These are phyloP conservation scores for Antheraea yamamai DNA, from an alignment of 2,888 invertebrate genomes.

Conservation along the genomic window DNA sequence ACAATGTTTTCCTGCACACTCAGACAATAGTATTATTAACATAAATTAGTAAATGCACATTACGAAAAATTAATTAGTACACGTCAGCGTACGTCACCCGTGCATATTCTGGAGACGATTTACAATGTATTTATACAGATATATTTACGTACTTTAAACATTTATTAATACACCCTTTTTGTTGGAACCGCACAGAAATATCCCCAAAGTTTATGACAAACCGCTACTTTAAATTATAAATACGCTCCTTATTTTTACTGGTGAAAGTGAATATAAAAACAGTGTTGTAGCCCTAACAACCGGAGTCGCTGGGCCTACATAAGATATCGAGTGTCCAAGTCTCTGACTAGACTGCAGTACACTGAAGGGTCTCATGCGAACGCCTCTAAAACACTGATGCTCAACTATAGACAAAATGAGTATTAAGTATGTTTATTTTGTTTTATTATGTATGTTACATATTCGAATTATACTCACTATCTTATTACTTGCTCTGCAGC, in stretches of 20 bases:
- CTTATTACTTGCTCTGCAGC: background rate
- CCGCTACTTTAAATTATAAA: background rate
- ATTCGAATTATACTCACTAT: background rate
- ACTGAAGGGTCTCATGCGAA: conserved; percentile 31
- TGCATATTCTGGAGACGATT: too few species aligned
- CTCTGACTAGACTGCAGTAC: conserved; percentile 28
- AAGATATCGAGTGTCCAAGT: conserved; percentile 34
- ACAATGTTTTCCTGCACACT: too few species aligned
- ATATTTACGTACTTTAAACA: too few species aligned
- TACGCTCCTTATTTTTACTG: background rate
- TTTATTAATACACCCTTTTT: background rate
- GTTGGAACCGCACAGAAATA: background rate
- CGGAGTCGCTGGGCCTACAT: conserved; percentile 24
- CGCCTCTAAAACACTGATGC: conserved; percentile 12
- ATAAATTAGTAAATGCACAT: too few species aligned
- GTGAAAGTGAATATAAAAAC: background rate
- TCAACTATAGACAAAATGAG: conserved; percentile 20
- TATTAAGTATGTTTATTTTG: conserved; percentile 17
- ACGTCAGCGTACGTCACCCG: too few species aligned
- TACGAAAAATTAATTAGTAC: too few species aligned
- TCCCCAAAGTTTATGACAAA: background rate
- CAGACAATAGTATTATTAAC: too few species aligned
- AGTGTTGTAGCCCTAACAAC: conserved; percentile 3
- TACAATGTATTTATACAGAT: background rate
- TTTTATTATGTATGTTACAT: conserved; percentile 16